phyloP scores from a whole-genome alignment of 2,113 vertebrate genomes.

The Python bivittatus region DNA sequence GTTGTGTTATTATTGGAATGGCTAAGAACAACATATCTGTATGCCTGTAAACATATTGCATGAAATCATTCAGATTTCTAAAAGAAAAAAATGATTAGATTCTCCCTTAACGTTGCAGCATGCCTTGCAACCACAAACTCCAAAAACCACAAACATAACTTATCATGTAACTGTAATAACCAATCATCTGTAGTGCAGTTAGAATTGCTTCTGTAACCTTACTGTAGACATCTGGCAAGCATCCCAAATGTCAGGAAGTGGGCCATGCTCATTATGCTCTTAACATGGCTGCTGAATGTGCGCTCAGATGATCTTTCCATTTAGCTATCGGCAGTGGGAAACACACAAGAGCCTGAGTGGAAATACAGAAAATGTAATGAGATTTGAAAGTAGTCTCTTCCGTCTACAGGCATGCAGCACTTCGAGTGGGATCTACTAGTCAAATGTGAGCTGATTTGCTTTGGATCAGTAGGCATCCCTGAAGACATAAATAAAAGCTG shows the following conservation, averaged over 20 bases:
- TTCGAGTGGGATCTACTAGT: no score
- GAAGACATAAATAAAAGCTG: background rate
- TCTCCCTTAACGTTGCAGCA: background rate
- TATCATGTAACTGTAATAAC: background rate
- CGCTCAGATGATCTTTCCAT: background rate
- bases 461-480: background rate
- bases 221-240: background rate
- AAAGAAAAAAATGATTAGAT: background rate
- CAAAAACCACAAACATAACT: background rate
- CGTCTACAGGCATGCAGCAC: background rate
- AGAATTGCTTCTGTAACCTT: background rate
- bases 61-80: background rate
- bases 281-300: background rate
- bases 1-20: background rate
- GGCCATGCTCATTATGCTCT: background rate
- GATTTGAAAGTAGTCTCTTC: background rate
- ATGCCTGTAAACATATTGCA: background rate
- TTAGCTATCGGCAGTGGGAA: background rate
- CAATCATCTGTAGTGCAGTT: background rate
- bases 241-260: background rate
- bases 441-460: background rate
- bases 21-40: background rate
- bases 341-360: no score
- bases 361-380: background rate
- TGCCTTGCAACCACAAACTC: background rate